These are phyloP conservation scores for Donacobius atricapilla DNA, from an alignment of 2,113 vertebrate genomes.

Conservation along the genomic window DNA sequence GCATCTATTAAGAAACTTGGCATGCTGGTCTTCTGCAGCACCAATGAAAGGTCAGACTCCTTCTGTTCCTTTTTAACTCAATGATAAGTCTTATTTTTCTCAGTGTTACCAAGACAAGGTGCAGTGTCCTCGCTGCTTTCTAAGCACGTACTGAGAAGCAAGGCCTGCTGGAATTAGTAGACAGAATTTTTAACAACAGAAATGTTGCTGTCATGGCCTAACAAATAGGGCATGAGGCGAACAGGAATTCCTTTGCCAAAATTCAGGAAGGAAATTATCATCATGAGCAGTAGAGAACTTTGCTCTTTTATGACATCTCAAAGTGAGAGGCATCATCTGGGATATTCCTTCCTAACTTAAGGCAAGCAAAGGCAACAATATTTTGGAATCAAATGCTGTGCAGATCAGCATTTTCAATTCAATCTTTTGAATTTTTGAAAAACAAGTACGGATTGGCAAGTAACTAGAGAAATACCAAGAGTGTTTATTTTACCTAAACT, in stretches of 20 bases:
- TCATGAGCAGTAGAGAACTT: fast-evolving
- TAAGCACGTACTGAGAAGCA: not conserved
- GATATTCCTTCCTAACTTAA: not conserved
- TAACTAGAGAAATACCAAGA: not conserved
- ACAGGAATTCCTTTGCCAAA: not conserved
- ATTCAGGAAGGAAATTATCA: not conserved
- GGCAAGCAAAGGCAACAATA: not conserved
- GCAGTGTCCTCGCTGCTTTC: fast-evolving
- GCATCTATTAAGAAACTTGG: not conserved
- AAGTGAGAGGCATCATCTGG: not conserved
- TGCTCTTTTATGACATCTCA: not conserved
- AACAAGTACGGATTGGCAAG: not conserved
- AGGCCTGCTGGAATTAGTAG: not conserved
- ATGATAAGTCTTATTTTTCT: not conserved
- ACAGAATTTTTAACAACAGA: not conserved
- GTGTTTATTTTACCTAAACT: conserved; percentile 33
- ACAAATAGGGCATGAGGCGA: not conserved
- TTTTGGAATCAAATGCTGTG: not conserved
- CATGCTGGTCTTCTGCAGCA: not conserved
- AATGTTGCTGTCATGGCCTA: not conserved
- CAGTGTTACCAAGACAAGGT: not conserved
- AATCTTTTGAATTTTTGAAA: not conserved
- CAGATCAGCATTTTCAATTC: not conserved
- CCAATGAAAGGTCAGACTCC: not conserved
- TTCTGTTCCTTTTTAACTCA: not conserved